Percentiles rank a stretch among this genome's conserved stretches.
Conservation (phyloP, 2,797 vertebrate genomes). For the Geotrypetes seraphini region DNA sequence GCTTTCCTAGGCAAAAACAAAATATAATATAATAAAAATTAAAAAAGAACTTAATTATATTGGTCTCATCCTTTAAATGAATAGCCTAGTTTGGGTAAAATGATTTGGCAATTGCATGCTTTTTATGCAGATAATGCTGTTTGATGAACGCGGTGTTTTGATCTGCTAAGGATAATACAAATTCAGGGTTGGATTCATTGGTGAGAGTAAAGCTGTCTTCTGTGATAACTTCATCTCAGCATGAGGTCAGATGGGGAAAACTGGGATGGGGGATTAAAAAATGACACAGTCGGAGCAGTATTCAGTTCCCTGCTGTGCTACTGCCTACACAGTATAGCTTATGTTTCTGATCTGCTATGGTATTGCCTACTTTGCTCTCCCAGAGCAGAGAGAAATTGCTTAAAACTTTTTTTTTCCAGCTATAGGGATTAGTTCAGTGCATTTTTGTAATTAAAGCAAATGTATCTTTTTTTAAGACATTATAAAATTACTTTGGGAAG, state of each 20-base stretch:
- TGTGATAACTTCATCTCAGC: slow-evolving; percentile 98
- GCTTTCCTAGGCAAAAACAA: slow-evolving; percentile 44
- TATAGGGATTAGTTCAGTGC: slow-evolving; percentile 79
- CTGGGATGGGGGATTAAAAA: slow-evolving; percentile 87
- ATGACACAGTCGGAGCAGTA: slow-evolving; percentile 85
- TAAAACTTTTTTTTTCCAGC: slow-evolving; percentile 60
- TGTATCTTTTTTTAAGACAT: slow-evolving; percentile 71
- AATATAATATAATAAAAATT: too few species aligned
- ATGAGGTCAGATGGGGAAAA: slow-evolving; percentile 90
- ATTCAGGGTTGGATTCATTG: slow-evolving; percentile 78
- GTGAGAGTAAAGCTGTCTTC: slow-evolving; percentile 94
- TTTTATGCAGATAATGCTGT: slow-evolving; percentile 98
- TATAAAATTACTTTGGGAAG: slow-evolving; percentile 71
- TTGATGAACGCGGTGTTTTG: slow-evolving; percentile 91
- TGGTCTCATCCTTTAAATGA: slow-evolving; percentile 82
- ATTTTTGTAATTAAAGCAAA: slow-evolving; percentile 94
- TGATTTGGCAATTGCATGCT: slow-evolving; percentile 84
- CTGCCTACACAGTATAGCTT: slow-evolving; percentile 78
- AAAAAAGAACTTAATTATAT: slow-evolving; percentile 64
- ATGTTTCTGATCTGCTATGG: slow-evolving; percentile 91
- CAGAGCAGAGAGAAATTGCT: slow-evolving; percentile 67
- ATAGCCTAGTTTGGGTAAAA: slow-evolving; percentile 86
- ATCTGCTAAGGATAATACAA: slow-evolving; percentile 84
- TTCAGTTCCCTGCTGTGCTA: slow-evolving; percentile 80
- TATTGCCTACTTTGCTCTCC: slow-evolving; percentile 87